A percentile compares a stretch with the other conserved stretches of the same genome.
phyloP scores from a whole-genome alignment of 2,888 invertebrate genomes.

The Timema podura region DNA sequence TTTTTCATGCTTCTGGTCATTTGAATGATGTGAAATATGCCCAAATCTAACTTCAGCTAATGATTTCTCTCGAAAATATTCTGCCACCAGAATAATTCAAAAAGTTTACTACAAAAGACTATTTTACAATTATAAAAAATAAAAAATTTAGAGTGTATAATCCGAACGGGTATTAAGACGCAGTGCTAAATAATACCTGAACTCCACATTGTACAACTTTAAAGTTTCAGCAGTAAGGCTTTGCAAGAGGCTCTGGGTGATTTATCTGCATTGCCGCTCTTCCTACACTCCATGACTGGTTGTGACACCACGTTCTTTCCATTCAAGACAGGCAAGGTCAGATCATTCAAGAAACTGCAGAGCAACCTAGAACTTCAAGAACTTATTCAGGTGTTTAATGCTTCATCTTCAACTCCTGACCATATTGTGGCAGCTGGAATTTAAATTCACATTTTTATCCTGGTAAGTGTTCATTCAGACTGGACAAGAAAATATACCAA shows the following conservation, averaged over 20 bases:
- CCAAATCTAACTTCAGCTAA: no score
- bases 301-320: constrained; percentile 1
- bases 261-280: neutral
- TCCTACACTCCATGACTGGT: neutral
- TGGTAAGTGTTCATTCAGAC: neutral
- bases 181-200: neutral
- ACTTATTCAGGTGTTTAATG: neutral
- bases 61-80: no score
- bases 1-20: no score
- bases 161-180: no score
- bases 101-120: no score
- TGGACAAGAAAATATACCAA: neutral
- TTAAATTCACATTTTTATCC: neutral
- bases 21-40: no score
- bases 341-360: neutral
- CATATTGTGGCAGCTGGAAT: neutral
- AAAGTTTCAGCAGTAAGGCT: neutral
- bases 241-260: neutral
- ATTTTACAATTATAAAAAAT: no score
- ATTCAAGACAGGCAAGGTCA: neutral
- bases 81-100: no score
- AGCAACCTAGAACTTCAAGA: neutral
- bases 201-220: neutral
- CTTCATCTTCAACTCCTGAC: neutral
- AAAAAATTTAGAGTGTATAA: no score